Evolutionary conservation across 2,888 invertebrate species (phyloP), one percentile per base, ranked within the genome.

Genomic region (Catocala sponsa): DNA sequence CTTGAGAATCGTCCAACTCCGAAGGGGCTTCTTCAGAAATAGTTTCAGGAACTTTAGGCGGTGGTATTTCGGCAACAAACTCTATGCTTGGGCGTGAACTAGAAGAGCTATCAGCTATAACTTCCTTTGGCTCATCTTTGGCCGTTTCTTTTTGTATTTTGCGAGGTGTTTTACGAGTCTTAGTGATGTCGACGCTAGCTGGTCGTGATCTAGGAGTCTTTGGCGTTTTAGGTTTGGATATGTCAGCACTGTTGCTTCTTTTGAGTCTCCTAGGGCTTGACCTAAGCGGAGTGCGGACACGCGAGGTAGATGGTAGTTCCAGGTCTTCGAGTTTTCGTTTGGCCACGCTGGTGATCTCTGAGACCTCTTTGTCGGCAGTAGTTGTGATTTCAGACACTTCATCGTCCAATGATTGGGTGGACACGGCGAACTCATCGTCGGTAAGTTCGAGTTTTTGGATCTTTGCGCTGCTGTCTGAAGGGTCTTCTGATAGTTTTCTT

Each of bases 1-100:
- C 87, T 83, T 95, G 95, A 0, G 94, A 94, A 70, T 95, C 94
- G 58, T 91, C 88, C 6, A 89, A 68, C 55, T 90, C 90, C 0
- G 87, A 85, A 46, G 25, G 25, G 25, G 68, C 82, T 71, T 92
- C 92, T 61, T 89, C 89, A 0, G 66, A 49, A 13, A 90, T 90
- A 0, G 87, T 87, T 65, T 89, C 88, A 11, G 88, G 84, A 15
- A 88, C 72, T 62, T 82, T 78, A 15, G 83, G 78, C 1, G 87
- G 74, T 44, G 72, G 80, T 63, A 86, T 85, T 83, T 91, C 89
- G 65, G 78, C 78, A 0, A 88, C 79, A 41, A 90, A 87, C 65
- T 90, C 89, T 4, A 88, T 82, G 55, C 85, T 89, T 0, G 88
- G 86, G 32, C 83, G 83, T 0, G 85, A 84, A 59, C 70, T 85